A percentile compares a stretch with the other conserved stretches of the same genome.
Conservation (phyloP, 2,888 invertebrate genomes). For the Perdita meconis region DNA sequence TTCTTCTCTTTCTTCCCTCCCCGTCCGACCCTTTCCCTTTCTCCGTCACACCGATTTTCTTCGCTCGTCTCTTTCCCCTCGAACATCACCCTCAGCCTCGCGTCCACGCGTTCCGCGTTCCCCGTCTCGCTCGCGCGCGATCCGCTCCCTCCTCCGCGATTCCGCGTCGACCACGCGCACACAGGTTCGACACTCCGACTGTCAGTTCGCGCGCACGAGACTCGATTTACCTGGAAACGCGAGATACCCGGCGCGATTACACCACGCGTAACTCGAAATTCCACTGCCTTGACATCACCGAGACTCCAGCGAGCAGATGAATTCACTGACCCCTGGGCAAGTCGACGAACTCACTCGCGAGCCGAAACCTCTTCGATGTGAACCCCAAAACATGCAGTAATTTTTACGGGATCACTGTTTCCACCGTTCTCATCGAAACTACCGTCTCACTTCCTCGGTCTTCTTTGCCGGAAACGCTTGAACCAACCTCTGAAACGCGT, state of each 20-base stretch:
- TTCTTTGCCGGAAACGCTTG: too few species aligned
- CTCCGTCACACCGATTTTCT: constrained; percentile 30
- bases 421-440: too few species aligned
- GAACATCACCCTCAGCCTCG: constrained; percentile 23
- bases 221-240: constrained; percentile 20
- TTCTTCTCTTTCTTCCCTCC: constrained; percentile 27
- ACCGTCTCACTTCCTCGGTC: too few species aligned
- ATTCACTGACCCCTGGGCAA: too few species aligned
- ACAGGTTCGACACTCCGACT: constrained; percentile 24
- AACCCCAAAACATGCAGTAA: too few species aligned
- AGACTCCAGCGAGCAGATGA: background rate
- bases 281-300: background rate
- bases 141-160: constrained; percentile 29
- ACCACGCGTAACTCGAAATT: constrained; percentile 10
- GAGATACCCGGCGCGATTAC: constrained; percentile 19
- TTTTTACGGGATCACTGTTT: too few species aligned
- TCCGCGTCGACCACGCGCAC: constrained; percentile 47
- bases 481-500: too few species aligned
- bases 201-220: constrained; percentile 41
- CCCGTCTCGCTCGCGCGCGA: constrained; percentile 17
- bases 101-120: constrained; percentile 23
- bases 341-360: background rate
- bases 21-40: constrained; percentile 10
- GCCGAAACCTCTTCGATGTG: too few species aligned
- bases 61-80: constrained; percentile 21